Conservation (phyloP, 2,113 vertebrate genomes). For the Chrysochloris asiatica region DNA sequence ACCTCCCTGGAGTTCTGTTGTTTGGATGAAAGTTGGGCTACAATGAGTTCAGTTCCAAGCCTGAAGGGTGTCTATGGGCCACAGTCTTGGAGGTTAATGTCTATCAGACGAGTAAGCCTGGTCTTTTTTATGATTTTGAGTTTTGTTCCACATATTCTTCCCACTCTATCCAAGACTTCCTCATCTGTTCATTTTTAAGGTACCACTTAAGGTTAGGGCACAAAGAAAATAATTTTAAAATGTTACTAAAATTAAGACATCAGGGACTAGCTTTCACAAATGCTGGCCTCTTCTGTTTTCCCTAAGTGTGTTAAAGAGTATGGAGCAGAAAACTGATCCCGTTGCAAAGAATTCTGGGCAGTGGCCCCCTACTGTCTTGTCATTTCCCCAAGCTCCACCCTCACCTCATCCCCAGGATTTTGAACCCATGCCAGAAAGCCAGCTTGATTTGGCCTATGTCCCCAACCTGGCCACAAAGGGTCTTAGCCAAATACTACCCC, state of each 20-base stretch:
- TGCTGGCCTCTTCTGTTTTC: too few relatives aligned
- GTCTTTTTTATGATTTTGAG: too few relatives aligned
- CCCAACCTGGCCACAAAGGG: neutral
- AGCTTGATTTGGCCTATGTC: neutral
- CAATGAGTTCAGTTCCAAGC: too few relatives aligned
- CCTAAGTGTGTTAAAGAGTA: neutral
- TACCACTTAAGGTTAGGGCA: neutral
- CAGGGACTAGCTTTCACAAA: too few relatives aligned
- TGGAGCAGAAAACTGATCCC: neutral
- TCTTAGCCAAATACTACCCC: neutral
- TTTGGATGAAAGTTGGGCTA: too few relatives aligned
- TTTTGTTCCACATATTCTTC: too few relatives aligned
- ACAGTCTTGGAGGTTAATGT: too few relatives aligned
- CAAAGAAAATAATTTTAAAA: conserved; percentile 28
- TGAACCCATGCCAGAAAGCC: neutral
- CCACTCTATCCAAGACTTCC: too few relatives aligned
- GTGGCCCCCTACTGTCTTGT: neutral
- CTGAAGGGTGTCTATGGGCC: too few relatives aligned
- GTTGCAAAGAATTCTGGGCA: neutral
- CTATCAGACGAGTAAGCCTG: too few relatives aligned
- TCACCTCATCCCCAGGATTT: neutral
- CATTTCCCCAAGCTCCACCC: too few relatives aligned
- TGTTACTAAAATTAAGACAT: conserved; percentile 41
- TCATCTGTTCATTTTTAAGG: conserved; percentile 39
- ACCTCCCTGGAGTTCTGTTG: too few relatives aligned